Percentiles rank a stretch among this genome's conserved stretches.
Evolutionary conservation across 2,113 vertebrate species (phyloP).

Genomic region (Oryzias celebensis): DNA sequence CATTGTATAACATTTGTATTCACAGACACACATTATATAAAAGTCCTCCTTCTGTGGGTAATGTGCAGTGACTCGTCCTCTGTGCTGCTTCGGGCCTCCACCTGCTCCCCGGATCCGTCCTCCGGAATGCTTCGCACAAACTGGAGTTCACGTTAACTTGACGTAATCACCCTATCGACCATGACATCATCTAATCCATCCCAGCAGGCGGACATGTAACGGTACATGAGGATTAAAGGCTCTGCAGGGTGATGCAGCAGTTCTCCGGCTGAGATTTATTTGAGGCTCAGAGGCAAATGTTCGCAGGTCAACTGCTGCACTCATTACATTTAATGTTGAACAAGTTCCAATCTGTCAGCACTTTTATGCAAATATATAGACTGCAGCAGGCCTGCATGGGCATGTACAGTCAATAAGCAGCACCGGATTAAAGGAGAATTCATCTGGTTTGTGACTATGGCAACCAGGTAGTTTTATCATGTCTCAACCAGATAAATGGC

Average conservation of each 20-base stretch:
- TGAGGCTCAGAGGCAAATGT: neutral
- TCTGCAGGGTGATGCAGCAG: neutral
- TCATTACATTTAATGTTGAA: neutral
- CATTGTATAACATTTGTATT: neutral
- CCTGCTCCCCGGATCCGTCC: slow-evolving; percentile 38
- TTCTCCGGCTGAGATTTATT: slow-evolving; percentile 8
- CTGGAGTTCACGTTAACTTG: slow-evolving; percentile 27
- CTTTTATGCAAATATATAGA: too few species aligned
- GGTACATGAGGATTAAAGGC: slow-evolving; percentile 24
- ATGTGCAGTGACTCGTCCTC: slow-evolving; percentile 16
- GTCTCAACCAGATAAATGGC: too few species aligned
- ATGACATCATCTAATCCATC: slow-evolving; percentile 36
- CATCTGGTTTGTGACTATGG: too few species aligned
- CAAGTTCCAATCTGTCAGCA: too few species aligned
- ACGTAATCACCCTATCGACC: slow-evolving; percentile 10
- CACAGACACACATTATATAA: neutral
- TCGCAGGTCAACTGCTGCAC: neutral
- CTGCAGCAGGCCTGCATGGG: too few species aligned
- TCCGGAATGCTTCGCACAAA: slow-evolving; percentile 10
- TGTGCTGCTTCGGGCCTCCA: slow-evolving; percentile 28
- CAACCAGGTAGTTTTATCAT: too few species aligned
- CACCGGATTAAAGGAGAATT: too few species aligned
- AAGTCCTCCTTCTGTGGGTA: neutral
- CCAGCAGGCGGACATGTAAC: slow-evolving; percentile 2
- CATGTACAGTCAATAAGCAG: too few species aligned